Evolutionary conservation across 2,113 vertebrate genomes (phyloP).

Genomic region (Leptocoma aspasia): DNA sequence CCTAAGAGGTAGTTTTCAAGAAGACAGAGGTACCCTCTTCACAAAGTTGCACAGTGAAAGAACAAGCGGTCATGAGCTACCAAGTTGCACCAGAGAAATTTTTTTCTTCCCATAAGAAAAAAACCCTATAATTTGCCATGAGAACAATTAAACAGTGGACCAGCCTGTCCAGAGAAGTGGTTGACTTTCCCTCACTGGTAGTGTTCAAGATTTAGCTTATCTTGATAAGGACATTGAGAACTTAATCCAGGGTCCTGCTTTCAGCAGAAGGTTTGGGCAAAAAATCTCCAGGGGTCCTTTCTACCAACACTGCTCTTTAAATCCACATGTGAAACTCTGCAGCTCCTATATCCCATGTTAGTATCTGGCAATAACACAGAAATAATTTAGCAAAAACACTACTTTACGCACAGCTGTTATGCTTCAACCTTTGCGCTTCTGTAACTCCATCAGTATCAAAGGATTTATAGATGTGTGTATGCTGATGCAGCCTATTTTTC

Average conservation of each 20-base stretch:
- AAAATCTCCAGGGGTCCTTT: background rate
- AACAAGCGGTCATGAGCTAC: background rate
- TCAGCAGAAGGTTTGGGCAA: background rate
- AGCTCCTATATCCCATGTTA: background rate
- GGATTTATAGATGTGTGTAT: background rate
- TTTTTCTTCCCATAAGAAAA: background rate
- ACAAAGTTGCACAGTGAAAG: background rate
- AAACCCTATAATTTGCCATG: rapidly evolving
- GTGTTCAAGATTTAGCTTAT: background rate
- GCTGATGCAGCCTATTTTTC: background rate
- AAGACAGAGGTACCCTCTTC: background rate
- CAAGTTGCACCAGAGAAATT: background rate
- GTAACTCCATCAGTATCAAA: background rate
- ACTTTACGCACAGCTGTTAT: background rate
- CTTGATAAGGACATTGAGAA: background rate
- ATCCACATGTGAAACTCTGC: background rate
- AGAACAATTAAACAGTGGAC: background rate
- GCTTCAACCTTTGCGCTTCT: background rate
- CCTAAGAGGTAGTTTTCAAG: background rate
- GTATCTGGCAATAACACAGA: background rate
- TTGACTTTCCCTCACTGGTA: background rate
- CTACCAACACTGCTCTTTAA: background rate
- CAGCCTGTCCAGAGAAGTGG: background rate
- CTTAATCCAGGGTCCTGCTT: background rate
- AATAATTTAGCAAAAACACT: background rate